These are phyloP conservation scores for Bovichtus variegatus DNA, from an alignment of 2,797 vertebrate species.

Conservation along the genomic window DNA sequence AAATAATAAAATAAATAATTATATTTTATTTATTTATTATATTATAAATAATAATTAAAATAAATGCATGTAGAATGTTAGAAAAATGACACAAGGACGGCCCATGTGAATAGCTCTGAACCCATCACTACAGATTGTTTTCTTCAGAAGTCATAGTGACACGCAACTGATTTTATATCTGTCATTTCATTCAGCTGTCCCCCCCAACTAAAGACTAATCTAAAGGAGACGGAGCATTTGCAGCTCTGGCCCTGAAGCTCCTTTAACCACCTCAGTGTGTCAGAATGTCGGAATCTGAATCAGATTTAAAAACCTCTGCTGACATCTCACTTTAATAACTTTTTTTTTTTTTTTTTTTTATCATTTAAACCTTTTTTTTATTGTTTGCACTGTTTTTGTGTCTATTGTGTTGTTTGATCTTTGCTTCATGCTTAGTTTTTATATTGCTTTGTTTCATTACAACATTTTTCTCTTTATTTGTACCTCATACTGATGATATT, in stretches of 20 bases:
- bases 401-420: background rate
- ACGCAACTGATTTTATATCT: background rate
- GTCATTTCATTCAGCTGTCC: background rate
- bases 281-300: background rate
- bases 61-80: background rate
- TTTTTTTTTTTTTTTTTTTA: too few species aligned
- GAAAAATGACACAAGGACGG: background rate
- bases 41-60: too few species aligned
- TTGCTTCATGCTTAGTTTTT: background rate
- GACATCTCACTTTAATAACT: background rate
- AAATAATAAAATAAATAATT: too few species aligned
- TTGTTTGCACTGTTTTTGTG: background rate
- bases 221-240: background rate
- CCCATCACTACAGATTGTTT: background rate
- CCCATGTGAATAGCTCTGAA: background rate
- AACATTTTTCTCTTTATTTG: background rate
- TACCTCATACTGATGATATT: background rate
- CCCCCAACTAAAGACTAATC: background rate
- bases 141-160: background rate
- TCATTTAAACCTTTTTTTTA: background rate
- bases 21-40: too few species aligned
- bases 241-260: slow-evolving; percentile 3
- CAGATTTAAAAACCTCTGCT: background rate
- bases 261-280: background rate
- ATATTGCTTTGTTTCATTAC: background rate